These are phyloP conservation scores for Oligia latruncula DNA, from an alignment of 2,888 invertebrate genomes.

Conservation along the genomic window DNA sequence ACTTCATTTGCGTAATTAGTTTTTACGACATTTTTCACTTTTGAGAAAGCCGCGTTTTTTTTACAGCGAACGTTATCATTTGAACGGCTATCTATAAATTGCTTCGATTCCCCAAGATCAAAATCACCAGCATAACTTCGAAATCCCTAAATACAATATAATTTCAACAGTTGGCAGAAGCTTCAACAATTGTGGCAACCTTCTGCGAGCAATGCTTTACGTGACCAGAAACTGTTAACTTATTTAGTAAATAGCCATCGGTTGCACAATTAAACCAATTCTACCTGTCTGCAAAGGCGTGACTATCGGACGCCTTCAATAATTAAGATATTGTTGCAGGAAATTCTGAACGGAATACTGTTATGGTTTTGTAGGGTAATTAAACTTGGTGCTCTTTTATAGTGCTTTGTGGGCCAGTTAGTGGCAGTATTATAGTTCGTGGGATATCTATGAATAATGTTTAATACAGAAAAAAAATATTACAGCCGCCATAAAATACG, in stretches of 20 bases:
- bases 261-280: constrained; percentile 67
- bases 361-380: constrained; percentile 36
- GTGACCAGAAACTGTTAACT: constrained; percentile 65
- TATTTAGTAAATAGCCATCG: constrained; percentile 60
- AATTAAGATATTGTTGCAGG: constrained; percentile 57
- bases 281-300: constrained; percentile 63
- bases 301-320: constrained; percentile 58
- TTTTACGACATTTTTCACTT: not conserved
- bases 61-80: not conserved
- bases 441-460: not conserved
- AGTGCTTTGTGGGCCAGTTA: not conserved
- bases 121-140: constrained; percentile 45
- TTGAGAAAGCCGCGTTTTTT: not conserved
- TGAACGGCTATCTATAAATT: not conserved
- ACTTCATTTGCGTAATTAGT: not conserved
- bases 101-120: not conserved
- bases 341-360: constrained; percentile 13
- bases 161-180: constrained; percentile 42
- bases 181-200: constrained; percentile 37
- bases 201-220: constrained; percentile 58
- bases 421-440: too few relatives aligned
- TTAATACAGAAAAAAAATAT: not conserved
- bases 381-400: not conserved
- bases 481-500: too few relatives aligned
- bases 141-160: constrained; percentile 58